Percentiles rank a stretch among this genome's conserved stretches.
Conservation (phyloP, 2,797 vertebrate genomes). For the Crocodylus rhombifer region DNA sequence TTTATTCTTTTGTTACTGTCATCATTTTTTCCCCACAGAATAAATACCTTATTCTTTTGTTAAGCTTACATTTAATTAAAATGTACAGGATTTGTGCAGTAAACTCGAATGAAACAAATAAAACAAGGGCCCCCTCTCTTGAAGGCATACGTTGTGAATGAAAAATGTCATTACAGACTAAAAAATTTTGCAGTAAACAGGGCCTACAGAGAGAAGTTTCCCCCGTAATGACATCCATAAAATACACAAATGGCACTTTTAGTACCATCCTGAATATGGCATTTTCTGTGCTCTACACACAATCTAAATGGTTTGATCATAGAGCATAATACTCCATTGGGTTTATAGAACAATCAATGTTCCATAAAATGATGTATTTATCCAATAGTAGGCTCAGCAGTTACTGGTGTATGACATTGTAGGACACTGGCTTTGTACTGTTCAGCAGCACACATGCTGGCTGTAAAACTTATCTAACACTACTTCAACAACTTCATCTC, state of each 20-base stretch:
- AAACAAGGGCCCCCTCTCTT: constrained; percentile 88
- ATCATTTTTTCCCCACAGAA: constrained; percentile 77
- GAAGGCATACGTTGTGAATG: constrained; percentile 90
- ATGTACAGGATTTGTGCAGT: constrained; percentile 88
- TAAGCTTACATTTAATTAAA: constrained; percentile 91
- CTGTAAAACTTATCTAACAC: constrained; percentile 87
- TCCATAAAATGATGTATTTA: constrained; percentile 93
- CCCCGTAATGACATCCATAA: constrained; percentile 88
- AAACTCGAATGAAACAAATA: constrained; percentile 89
- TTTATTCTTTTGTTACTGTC: constrained; percentile 76
- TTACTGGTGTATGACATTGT: constrained; percentile 87
- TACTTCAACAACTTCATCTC: constrained; percentile 91
- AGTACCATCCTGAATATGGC: constrained; percentile 89
- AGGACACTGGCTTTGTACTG: constrained; percentile 84
- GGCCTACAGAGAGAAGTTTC: constrained; percentile 89
- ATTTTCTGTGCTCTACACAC: constrained; percentile 90
- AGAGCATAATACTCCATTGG: constrained; percentile 90
- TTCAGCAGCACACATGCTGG: constrained; percentile 80
- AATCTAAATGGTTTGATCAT: constrained; percentile 91
- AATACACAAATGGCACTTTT: constrained; percentile 91
- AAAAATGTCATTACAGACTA: constrained; percentile 90
- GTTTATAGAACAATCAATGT: constrained; percentile 93
- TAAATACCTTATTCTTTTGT: constrained; percentile 86
- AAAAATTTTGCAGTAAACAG: constrained; percentile 89
- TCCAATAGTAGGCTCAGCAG: constrained; percentile 88